Conservation (phyloP, 2,888 invertebrate genomes). For the Auanema freiburgensis region DNA sequence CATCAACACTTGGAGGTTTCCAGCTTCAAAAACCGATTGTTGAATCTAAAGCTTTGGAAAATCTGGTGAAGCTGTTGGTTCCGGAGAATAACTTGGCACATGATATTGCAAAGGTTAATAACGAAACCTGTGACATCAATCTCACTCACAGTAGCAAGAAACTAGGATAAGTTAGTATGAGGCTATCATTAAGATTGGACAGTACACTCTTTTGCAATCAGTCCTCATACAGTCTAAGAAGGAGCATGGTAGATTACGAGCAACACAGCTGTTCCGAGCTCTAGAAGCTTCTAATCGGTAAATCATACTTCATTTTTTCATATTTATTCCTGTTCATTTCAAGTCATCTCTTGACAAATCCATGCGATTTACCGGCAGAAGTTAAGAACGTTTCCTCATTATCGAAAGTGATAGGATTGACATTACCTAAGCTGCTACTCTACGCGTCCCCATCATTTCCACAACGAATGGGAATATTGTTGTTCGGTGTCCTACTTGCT, state of each 20-base stretch:
- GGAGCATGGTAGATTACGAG: slow-evolving; percentile 11
- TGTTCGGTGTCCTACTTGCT: too few species aligned
- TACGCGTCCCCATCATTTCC: too few species aligned
- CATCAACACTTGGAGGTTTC: neutral
- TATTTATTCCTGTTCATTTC: too few species aligned
- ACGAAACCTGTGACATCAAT: too few species aligned
- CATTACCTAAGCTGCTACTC: too few species aligned
- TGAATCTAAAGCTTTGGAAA: too few species aligned
- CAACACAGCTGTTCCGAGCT: slow-evolving; percentile 10
- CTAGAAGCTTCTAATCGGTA: slow-evolving; percentile 12
- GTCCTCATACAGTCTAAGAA: slow-evolving; percentile 12
- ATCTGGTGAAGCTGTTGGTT: neutral
- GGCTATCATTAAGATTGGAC: slow-evolving; percentile 6
- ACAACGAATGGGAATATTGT: too few species aligned
- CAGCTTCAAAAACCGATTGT: neutral
- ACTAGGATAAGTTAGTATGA: too few species aligned
- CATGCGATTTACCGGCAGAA: neutral
- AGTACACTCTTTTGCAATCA: slow-evolving; percentile 9
- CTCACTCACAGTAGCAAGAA: too few species aligned
- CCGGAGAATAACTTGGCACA: too few species aligned
- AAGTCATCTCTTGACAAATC: neutral
- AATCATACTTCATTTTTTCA: too few species aligned
- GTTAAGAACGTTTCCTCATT: neutral
- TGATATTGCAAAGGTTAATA: too few species aligned
- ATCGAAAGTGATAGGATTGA: neutral